Evolutionary conservation across 2,797 vertebrate genomes (phyloP).

Genomic region (Chromis chromis): DNA sequence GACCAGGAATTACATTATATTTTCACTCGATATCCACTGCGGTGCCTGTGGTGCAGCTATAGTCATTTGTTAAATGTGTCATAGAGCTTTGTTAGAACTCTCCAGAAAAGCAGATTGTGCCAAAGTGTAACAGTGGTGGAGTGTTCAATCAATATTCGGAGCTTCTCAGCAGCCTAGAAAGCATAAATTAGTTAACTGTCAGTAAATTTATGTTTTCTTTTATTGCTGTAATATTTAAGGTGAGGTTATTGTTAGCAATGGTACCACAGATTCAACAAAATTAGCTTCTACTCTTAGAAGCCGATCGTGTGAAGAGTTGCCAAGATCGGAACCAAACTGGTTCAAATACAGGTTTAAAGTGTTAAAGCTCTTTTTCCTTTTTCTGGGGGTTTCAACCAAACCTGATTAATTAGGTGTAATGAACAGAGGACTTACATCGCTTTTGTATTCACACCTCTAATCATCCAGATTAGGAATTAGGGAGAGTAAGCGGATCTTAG

Average conservation of each 20-base stretch:
- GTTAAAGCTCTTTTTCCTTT: slow-evolving; percentile 1
- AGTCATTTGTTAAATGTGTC: slow-evolving; percentile 68
- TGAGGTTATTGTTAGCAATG: not conserved
- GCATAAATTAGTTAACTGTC: slow-evolving; percentile 30
- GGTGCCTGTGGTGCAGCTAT: slow-evolving; percentile 41
- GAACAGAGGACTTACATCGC: slow-evolving; percentile 30
- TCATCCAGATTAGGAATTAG: slow-evolving; percentile 61
- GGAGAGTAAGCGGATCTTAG: slow-evolving; percentile 40
- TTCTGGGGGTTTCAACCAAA: slow-evolving; percentile 39
- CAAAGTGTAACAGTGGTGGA: slow-evolving; percentile 30
- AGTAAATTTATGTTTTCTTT: slow-evolving; percentile 33
- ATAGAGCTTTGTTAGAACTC: slow-evolving; percentile 35
- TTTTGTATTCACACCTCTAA: slow-evolving; percentile 49
- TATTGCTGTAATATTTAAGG: slow-evolving; percentile 15
- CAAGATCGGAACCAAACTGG: slow-evolving; percentile 14
- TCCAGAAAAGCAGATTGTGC: slow-evolving; percentile 23
- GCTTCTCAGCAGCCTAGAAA: slow-evolving; percentile 36
- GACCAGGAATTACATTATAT: slow-evolving; percentile 49
- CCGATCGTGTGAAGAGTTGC: not conserved
- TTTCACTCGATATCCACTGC: slow-evolving; percentile 45
- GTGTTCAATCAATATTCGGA: slow-evolving; percentile 41
- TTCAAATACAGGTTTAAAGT: slow-evolving; percentile 40
- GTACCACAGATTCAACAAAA: slow-evolving; percentile 11
- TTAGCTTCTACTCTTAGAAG: slow-evolving; percentile 11
- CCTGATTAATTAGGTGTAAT: slow-evolving; percentile 46